Conservation (phyloP, 1,140 invertebrate species). For the Calliphora vicina region DNA sequence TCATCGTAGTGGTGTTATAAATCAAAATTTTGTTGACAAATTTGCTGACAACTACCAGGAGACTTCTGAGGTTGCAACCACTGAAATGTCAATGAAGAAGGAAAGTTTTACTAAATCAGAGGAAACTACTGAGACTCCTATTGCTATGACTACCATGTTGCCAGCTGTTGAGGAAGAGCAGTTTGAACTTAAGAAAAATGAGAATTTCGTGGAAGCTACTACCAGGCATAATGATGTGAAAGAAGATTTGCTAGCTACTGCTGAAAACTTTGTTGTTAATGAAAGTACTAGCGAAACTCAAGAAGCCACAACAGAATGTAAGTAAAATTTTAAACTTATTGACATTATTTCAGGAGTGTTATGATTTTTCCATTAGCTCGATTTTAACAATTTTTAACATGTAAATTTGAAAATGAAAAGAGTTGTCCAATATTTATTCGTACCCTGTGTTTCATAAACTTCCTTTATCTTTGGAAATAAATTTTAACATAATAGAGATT, state of each 20-base stretch:
- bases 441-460: too few species aligned
- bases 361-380: too few species aligned
- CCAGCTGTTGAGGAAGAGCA: background rate
- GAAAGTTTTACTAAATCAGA: background rate
- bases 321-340: too few species aligned
- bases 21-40: background rate
- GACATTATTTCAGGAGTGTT: too few species aligned
- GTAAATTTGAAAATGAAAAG: too few species aligned
- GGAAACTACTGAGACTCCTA: background rate
- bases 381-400: too few species aligned
- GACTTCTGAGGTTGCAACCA: background rate
- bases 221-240: background rate
- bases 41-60: background rate
- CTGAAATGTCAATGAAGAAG: background rate
- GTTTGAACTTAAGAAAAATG: background rate
- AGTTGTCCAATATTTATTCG: too few species aligned
- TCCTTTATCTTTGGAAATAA: too few species aligned
- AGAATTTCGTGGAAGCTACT: background rate
- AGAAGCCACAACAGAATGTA: background rate
- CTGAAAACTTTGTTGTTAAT: background rate
- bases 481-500: too few species aligned
- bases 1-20: background rate
- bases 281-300: background rate
- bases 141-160: background rate
- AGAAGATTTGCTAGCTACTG: background rate